These are phyloP conservation scores for Oreocharis arfaki DNA, from an alignment of 2,113 vertebrate species.

Conservation along the genomic window DNA sequence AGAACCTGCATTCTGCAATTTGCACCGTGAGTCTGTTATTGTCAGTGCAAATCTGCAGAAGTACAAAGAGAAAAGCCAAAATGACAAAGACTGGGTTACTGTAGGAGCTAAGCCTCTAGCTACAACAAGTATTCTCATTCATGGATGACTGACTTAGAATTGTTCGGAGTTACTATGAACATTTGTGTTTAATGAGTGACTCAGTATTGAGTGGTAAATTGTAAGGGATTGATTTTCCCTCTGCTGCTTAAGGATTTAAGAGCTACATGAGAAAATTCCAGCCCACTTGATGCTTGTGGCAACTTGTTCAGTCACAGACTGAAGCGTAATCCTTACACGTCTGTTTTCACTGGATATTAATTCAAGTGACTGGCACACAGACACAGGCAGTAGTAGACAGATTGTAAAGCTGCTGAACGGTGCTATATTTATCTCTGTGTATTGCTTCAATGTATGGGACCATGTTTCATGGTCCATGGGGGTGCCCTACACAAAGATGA, in stretches of 20 bases:
- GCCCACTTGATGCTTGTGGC: background rate
- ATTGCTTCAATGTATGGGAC: background rate
- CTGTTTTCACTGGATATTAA: background rate
- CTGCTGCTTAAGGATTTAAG: background rate
- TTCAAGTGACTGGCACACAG: background rate
- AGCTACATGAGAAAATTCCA: background rate
- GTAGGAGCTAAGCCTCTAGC: background rate
- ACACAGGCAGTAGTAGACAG: background rate
- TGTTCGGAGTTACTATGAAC: background rate
- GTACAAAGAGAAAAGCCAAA: background rate
- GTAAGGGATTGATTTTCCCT: background rate
- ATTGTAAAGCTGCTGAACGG: fast-evolving
- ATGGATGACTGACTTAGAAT: background rate
- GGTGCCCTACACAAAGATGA: background rate
- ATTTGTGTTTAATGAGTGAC: background rate
- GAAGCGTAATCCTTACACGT: background rate
- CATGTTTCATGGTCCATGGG: background rate
- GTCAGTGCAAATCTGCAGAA: background rate
- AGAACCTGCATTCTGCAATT: background rate
- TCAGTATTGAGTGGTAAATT: background rate
- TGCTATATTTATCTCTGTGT: background rate
- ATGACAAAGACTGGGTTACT: background rate
- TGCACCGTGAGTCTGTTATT: background rate
- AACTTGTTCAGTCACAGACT: background rate
- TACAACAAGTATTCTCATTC: background rate